Conservation (phyloP, 2,113 vertebrate genomes). For the Eulemur rufifrons region DNA sequence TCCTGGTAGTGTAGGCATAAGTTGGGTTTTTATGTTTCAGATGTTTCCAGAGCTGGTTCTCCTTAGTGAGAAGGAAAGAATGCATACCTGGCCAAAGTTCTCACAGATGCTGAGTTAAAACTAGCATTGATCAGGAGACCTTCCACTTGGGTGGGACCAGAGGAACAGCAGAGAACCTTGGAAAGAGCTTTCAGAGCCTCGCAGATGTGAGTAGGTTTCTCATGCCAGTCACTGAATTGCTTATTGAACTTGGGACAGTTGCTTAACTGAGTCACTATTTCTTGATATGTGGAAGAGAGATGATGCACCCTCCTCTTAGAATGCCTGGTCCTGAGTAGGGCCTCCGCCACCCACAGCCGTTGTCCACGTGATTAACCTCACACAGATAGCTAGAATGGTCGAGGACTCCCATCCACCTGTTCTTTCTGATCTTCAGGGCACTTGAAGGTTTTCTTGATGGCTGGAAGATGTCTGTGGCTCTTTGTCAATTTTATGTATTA, state of each 20-base stretch:
- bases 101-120: neutral
- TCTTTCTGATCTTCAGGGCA: neutral
- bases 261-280: neutral
- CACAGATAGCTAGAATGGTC: too few species aligned
- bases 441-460: neutral
- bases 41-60: slow-evolving; percentile 37
- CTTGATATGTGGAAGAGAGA: neutral
- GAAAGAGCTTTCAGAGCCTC: neutral
- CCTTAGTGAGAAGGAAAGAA: slow-evolving; percentile 28
- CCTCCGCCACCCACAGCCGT: neutral
- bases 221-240: neutral
- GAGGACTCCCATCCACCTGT: neutral
- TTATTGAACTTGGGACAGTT: neutral
- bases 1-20: neutral
- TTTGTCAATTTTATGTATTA: neutral
- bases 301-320: neutral
- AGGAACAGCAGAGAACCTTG: neutral
- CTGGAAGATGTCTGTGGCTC: neutral
- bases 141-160: neutral
- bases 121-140: neutral
- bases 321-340: neutral
- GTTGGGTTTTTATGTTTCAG: neutral
- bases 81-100: neutral
- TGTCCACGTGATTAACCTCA: neutral
- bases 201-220: neutral